phyloP scores from a whole-genome alignment of 1,140 invertebrate genomes.

The Brachionus calyciflorus region DNA sequence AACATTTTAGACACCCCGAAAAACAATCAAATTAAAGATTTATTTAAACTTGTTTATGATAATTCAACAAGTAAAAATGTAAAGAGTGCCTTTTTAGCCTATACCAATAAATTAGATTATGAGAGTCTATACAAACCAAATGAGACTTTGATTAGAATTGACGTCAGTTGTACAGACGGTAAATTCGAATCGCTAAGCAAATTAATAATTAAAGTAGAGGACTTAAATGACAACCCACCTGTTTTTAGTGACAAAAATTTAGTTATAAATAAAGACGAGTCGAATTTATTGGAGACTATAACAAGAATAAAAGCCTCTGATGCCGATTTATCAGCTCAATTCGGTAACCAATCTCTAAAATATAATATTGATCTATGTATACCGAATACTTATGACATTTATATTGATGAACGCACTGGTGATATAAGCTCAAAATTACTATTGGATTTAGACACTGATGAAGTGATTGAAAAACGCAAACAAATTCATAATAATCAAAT shows the following conservation, averaged over 20 bases:
- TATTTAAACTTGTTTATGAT: conserved; percentile 39
- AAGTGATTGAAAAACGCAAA: background rate
- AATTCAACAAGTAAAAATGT: conserved; percentile 15
- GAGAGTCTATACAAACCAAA: conserved; percentile 30
- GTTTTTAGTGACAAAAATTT: conserved; percentile 5
- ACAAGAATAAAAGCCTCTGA: background rate
- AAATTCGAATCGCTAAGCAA: conserved; percentile 11
- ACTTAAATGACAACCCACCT: conserved; percentile 34
- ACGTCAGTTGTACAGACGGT: conserved; percentile 26
- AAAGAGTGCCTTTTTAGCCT: conserved; percentile 17
- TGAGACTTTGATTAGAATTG: conserved; percentile 42
- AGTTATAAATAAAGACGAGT: conserved; percentile 18
- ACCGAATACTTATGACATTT: conserved; percentile 24
- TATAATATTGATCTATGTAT: conserved; percentile 7
- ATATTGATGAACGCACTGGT: conserved; percentile 26
- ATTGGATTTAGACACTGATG: conserved; percentile 21
- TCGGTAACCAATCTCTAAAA: conserved; percentile 38
- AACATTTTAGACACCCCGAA: background rate
- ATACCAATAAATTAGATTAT: conserved; percentile 20
- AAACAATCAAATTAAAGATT: background rate
- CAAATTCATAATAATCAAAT: conserved; percentile 9
- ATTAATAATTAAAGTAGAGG: conserved; percentile 19
- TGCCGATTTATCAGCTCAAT: conserved; percentile 24
- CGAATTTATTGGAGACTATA: conserved; percentile 9
- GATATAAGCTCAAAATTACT: conserved; percentile 20